Conservation (phyloP, 2,797 vertebrate species). For the Clarias fuscus region DNA sequence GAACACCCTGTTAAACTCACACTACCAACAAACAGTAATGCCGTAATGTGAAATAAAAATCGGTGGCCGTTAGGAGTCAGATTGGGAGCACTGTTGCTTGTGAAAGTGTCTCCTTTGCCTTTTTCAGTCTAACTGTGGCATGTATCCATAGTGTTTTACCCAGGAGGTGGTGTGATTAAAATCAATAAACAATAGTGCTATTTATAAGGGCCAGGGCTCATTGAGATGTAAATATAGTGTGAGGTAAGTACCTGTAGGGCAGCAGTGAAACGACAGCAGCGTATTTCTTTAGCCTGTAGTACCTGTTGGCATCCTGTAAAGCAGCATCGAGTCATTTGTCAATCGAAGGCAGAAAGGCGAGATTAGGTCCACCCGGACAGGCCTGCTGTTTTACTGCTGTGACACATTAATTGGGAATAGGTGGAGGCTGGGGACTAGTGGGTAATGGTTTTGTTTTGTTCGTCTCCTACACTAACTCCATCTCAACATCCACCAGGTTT, state of each 20-base stretch:
- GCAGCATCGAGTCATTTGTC: slow-evolving; percentile 70
- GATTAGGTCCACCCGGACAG: slow-evolving; percentile 55
- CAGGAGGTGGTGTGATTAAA: background rate
- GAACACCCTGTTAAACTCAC: background rate
- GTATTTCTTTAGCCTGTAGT: slow-evolving; percentile 72
- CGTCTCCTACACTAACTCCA: slow-evolving; percentile 68
- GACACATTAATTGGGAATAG: slow-evolving; percentile 50
- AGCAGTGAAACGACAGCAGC: slow-evolving; percentile 59
- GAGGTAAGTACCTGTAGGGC: slow-evolving; percentile 71
- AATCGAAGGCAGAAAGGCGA: slow-evolving; percentile 62
- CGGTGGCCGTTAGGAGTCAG: background rate
- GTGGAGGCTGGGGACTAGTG: slow-evolving; percentile 57
- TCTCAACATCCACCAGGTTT: slow-evolving; percentile 69
- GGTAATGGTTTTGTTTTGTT: slow-evolving; percentile 65
- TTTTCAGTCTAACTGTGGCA: background rate
- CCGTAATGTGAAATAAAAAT: background rate
- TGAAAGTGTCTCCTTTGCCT: background rate
- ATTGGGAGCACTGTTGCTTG: background rate
- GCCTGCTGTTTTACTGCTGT: slow-evolving; percentile 49
- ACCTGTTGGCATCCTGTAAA: slow-evolving; percentile 69
- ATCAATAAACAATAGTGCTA: slow-evolving; percentile 56
- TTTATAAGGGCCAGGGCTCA: slow-evolving; percentile 46
- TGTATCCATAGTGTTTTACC: background rate
- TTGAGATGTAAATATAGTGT: slow-evolving; percentile 48
- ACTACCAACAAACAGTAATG: background rate